These are phyloP conservation scores for Agrotis exclamationis DNA, from an alignment of 2,888 invertebrate genomes.

Conservation along the genomic window DNA sequence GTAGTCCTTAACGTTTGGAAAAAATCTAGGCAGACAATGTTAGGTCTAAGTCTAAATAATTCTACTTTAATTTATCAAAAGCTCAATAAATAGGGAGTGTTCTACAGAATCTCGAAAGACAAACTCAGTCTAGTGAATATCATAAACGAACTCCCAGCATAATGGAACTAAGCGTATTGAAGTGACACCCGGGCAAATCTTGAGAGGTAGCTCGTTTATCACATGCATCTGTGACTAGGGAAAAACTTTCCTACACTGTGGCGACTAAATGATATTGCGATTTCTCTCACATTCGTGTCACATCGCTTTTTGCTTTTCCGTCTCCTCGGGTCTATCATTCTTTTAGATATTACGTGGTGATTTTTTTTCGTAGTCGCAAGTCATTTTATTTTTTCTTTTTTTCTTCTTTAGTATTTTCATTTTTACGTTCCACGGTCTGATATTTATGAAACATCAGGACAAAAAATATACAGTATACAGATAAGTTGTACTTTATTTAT, in stretches of 20 bases:
- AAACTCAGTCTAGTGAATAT: constrained; percentile 29
- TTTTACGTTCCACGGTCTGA: no score
- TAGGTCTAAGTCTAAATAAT: no score
- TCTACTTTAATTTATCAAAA: background rate
- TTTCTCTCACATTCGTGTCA: constrained; percentile 73
- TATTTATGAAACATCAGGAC: no score
- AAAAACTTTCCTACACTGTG: constrained; percentile 76
- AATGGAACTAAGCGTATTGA: constrained; percentile 65
- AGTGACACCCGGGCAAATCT: constrained; percentile 65
- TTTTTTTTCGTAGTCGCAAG: constrained; percentile 2
- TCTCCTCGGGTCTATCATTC: constrained; percentile 46
- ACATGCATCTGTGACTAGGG: constrained; percentile 80
- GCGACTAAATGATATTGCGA: constrained; percentile 85
- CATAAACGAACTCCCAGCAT: constrained; percentile 47
- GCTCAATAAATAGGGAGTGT: background rate
- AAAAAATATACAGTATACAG: no score
- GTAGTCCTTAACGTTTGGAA: no score
- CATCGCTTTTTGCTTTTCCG: constrained; percentile 65
- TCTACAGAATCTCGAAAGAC: constrained; percentile 6
- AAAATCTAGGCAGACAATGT: no score
- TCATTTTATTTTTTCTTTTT: background rate
- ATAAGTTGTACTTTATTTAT: no score
- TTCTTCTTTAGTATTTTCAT: no score
- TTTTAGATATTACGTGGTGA: constrained; percentile 33
- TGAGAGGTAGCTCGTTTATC: constrained; percentile 78